Conservation (phyloP, 2,113 vertebrate species). For the Mirounga angustirostris region DNA sequence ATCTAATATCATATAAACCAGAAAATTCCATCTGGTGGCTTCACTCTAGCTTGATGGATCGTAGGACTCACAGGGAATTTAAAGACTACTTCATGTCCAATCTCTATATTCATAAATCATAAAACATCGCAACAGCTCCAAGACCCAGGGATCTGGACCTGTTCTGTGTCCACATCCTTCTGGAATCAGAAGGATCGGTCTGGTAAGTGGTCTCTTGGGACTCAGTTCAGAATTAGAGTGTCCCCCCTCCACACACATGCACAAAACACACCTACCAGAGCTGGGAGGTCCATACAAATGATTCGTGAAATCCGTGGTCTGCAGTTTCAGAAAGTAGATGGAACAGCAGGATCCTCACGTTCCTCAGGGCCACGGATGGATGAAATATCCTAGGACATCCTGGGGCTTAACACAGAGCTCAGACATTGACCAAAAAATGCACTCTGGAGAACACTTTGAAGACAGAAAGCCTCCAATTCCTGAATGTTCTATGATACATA, state of each 20-base stretch:
- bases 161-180: not conserved
- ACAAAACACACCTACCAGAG: not conserved
- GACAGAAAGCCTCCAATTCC: not conserved
- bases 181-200: not conserved
- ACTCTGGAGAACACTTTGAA: not conserved
- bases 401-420: not conserved
- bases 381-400: not conserved
- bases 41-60: not conserved
- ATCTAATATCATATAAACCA: slow-evolving; percentile 41
- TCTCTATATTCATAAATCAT: not conserved
- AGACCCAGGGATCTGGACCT: not conserved
- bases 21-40: not conserved
- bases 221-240: not conserved
- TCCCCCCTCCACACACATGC: not conserved
- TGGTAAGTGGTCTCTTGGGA: not conserved
- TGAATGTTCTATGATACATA: not conserved
- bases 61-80: not conserved
- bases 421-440: slow-evolving; percentile 1
- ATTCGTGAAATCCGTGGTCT: not conserved
- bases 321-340: not conserved
- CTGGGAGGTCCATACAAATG: not conserved
- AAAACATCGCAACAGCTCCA: not conserved
- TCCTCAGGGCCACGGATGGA: not conserved
- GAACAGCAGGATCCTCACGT: not conserved
- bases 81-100: not conserved